A percentile compares a stretch with the other conserved stretches of the same genome.
Conservation (phyloP, 2,113 vertebrate genomes). For the Pao palembangensis region DNA sequence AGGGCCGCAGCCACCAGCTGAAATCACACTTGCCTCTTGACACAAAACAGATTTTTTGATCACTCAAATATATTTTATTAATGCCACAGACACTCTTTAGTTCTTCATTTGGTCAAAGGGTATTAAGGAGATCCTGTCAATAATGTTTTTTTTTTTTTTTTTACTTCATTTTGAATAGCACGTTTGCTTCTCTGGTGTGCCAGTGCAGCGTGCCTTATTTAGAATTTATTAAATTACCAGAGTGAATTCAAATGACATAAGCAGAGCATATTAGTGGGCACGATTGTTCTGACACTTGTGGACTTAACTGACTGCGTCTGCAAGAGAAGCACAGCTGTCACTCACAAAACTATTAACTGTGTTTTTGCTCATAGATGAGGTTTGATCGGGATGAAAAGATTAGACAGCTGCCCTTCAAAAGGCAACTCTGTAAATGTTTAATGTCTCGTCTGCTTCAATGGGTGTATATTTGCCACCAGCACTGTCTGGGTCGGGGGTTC, state of each 20-base stretch:
- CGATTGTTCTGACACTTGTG: conserved; percentile 2
- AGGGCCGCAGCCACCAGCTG: not conserved
- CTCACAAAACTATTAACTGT: not conserved
- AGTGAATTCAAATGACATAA: not conserved
- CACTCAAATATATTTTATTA: too few species aligned
- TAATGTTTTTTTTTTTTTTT: too few species aligned
- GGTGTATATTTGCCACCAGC: conserved; percentile 21
- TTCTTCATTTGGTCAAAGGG: too few species aligned
- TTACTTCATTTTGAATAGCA: too few species aligned
- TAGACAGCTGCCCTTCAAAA: conserved; percentile 31
- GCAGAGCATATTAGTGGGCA: not conserved
- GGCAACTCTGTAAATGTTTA: conserved; percentile 56
- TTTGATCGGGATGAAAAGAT: conserved; percentile 11
- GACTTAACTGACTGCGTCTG: conserved; percentile 2
- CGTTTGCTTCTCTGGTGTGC: too few species aligned
- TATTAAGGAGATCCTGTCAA: too few species aligned
- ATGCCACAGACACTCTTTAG: too few species aligned
- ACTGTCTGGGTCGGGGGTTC: conserved; percentile 28
- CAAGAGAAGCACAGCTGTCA: conserved; percentile 2
- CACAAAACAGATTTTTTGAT: too few species aligned
- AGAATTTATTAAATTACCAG: too few species aligned
- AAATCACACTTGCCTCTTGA: too few species aligned
- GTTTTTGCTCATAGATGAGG: conserved; percentile 6
- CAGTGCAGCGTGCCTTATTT: too few species aligned
- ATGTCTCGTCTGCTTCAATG: conserved; percentile 46